Conservation (phyloP, 2,888 invertebrate species). For the Acrocera orbiculus region DNA sequence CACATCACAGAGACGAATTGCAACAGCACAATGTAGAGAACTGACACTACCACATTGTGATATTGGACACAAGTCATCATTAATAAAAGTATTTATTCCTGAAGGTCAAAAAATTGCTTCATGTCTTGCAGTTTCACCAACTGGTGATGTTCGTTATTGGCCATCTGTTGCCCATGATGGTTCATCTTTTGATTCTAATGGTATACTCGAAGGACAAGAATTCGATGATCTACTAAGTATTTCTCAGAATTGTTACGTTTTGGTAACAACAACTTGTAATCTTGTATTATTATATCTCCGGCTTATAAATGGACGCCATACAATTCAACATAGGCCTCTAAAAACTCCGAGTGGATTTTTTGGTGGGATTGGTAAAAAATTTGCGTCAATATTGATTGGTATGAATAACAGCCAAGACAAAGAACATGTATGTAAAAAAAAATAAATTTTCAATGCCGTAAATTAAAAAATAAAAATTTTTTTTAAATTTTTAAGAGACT, state of each 20-base stretch:
- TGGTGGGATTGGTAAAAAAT: slow-evolving; percentile 64
- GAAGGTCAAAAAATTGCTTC: slow-evolving; percentile 50
- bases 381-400: slow-evolving; percentile 29
- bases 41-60: slow-evolving; percentile 81
- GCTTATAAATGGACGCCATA: slow-evolving; percentile 45
- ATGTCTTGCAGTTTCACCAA: slow-evolving; percentile 83
- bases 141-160: slow-evolving; percentile 85
- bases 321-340: slow-evolving; percentile 46
- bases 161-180: slow-evolving; percentile 75
- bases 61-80: slow-evolving; percentile 72
- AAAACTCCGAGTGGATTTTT: slow-evolving; percentile 66
- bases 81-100: slow-evolving; percentile 53
- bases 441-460: background rate
- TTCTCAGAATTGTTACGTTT: slow-evolving; percentile 55
- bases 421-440: slow-evolving; percentile 22
- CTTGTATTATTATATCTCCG: slow-evolving; percentile 52
- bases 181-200: slow-evolving; percentile 64
- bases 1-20: slow-evolving; percentile 31
- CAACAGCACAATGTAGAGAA: slow-evolving; percentile 56
- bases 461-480: background rate
- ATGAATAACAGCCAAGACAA: slow-evolving; percentile 25
- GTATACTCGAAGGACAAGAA: slow-evolving; percentile 76
- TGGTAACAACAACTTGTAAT: slow-evolving; percentile 84
- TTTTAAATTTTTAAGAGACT: background rate
- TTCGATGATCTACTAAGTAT: slow-evolving; percentile 56